Conservation (phyloP, 2,888 invertebrate species). For the Hemistola chrysoprasaria region DNA sequence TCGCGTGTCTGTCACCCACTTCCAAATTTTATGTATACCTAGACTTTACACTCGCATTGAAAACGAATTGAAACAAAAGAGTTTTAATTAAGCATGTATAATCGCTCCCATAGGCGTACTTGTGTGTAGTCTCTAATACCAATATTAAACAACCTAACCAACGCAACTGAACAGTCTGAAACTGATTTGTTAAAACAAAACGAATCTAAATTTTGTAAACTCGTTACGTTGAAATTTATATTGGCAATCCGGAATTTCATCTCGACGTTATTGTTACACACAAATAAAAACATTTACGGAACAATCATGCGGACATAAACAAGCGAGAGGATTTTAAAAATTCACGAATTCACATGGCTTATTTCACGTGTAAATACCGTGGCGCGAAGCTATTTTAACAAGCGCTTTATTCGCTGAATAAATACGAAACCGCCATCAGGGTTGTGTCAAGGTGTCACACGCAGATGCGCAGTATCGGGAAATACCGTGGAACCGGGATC, state of each 20-base stretch:
- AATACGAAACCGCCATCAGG: constrained; percentile 31
- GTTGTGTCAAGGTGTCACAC: constrained; percentile 37
- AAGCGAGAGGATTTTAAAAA: constrained; percentile 28
- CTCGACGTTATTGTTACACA: constrained; percentile 22
- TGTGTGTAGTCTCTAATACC: too few relatives aligned
- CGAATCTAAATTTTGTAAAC: constrained; percentile 21
- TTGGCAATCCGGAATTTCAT: constrained; percentile 17
- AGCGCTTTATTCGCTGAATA: constrained; percentile 34
- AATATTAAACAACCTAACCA: too few relatives aligned
- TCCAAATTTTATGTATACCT: too few relatives aligned
- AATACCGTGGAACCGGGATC: constrained; percentile 5
- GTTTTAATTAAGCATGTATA: too few relatives aligned
- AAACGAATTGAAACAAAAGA: too few relatives aligned
- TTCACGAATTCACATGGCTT: constrained; percentile 32
- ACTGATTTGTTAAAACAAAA: constrained; percentile 20
- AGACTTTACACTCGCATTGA: too few relatives aligned
- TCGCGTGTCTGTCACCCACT: too few relatives aligned
- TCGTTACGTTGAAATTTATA: constrained; percentile 15
- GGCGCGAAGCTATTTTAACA: constrained; percentile 32
- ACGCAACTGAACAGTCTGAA: constrained; percentile 8
- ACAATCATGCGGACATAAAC: constrained; percentile 29
- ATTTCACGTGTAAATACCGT: constrained; percentile 35
- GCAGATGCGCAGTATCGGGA: constrained; percentile 20
- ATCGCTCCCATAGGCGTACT: too few relatives aligned
- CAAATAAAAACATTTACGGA: constrained; percentile 27